Conservation (phyloP, 2,113 vertebrate species). For the Cavia porcellus region DNA sequence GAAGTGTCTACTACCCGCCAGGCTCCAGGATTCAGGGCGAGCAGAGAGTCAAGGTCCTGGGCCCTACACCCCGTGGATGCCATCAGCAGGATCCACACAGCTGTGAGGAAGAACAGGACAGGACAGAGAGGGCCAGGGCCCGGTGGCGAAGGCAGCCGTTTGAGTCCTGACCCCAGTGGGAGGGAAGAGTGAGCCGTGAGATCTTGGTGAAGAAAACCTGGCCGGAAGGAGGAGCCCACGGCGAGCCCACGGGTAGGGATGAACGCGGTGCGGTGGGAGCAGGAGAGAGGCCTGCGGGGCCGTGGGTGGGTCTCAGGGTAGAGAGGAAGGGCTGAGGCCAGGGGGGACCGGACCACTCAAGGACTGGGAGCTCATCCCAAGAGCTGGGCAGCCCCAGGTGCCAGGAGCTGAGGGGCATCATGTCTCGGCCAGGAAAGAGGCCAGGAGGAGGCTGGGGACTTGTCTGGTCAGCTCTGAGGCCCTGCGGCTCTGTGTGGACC, state of each 20-base stretch:
- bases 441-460: background rate
- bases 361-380: background rate
- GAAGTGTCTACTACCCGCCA: background rate
- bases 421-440: background rate
- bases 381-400: background rate
- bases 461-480: fast-evolving
- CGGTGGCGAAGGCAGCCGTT: background rate
- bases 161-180: background rate
- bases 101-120: background rate
- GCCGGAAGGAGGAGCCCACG: background rate
- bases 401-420: background rate
- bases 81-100: background rate
- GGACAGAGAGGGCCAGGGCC: background rate
- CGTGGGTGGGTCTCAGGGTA: fast-evolving
- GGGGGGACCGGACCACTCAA: background rate
- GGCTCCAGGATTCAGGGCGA: background rate
- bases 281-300: background rate
- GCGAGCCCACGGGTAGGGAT: background rate
- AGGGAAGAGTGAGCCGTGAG: background rate
- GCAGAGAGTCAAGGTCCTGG: background rate
- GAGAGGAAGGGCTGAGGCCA: background rate
- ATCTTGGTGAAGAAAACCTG: background rate
- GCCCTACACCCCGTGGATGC: background rate
- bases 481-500: fast-evolving
- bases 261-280: background rate